Evolutionary conservation across 2,888 invertebrate genomes (phyloP).

Genomic region (Cryptocheilus praepositus): DNA sequence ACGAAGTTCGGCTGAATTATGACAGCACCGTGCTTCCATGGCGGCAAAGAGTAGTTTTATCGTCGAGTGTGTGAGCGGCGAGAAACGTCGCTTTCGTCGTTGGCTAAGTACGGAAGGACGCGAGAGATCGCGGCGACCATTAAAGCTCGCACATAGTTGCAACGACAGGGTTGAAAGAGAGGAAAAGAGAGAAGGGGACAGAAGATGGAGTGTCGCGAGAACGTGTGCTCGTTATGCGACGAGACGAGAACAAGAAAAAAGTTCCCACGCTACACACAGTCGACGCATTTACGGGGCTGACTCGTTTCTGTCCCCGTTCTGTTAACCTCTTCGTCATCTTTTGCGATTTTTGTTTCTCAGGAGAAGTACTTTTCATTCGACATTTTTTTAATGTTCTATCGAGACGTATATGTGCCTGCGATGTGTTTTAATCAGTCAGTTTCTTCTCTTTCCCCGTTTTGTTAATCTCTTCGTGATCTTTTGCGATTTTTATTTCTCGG

Average conservation of each 20-base stretch:
- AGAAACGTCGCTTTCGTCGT: conserved; percentile 10
- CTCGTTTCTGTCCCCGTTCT: no score
- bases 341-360: no score
- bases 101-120: neutral
- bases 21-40: conserved; percentile 3
- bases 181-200: conserved; percentile 1
- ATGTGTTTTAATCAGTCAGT: no score
- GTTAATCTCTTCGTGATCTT: no score
- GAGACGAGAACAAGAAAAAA: conserved; percentile 8
- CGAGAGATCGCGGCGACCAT: neutral
- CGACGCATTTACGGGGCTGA: neutral
- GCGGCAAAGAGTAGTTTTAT: conserved; percentile 28
- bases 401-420: no score
- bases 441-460: no score
- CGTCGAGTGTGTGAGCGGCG: conserved; percentile 7
- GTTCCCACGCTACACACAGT: neutral
- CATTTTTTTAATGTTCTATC: no score
- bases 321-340: no score
- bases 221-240: conserved; percentile 11
- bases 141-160: no score
- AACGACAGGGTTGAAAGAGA: no score
- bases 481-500: no score
- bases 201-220: neutral
- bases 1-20: conserved; percentile 21
- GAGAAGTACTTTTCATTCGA: no score